A percentile compares a stretch with the other conserved stretches of the same genome.
Evolutionary conservation across 1,140 invertebrate genomes (phyloP).

Genomic region (Euura saliciscinereae): DNA sequence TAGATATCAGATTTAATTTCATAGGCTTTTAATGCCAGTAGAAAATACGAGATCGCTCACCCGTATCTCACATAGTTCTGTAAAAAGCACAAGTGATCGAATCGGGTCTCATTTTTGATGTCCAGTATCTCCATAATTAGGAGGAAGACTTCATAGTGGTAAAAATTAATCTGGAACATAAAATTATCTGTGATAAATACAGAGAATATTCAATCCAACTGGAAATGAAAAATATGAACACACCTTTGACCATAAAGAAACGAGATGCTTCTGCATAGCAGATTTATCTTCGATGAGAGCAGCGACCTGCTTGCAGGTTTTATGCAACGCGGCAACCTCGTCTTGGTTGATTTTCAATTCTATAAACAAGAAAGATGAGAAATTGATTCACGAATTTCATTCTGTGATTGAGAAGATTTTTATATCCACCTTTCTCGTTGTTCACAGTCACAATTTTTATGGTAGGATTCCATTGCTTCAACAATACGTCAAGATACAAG

Average conservation of each 20-base stretch:
- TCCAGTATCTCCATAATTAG: slow-evolving; percentile 47
- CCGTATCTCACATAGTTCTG: slow-evolving; percentile 42
- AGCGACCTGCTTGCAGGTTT: slow-evolving; percentile 38
- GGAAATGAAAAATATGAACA: slow-evolving; percentile 11
- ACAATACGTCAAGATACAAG: slow-evolving; percentile 45
- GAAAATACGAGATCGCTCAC: not conserved
- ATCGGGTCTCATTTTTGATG: slow-evolving; percentile 34
- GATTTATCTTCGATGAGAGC: slow-evolving; percentile 39
- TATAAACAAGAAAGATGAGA: slow-evolving; percentile 13
- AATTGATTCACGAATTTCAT: not conserved
- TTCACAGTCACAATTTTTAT: slow-evolving; percentile 26
- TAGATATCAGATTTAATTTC: slow-evolving; percentile 18
- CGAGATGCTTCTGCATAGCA: slow-evolving; percentile 32
- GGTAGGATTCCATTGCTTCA: slow-evolving; percentile 52
- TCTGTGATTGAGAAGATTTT: not conserved
- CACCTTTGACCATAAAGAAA: slow-evolving; percentile 33
- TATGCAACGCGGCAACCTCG: slow-evolving; percentile 36
- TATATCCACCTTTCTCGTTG: slow-evolving; percentile 33
- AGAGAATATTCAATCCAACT: slow-evolving; percentile 12
- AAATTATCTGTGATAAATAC: slow-evolving; percentile 10
- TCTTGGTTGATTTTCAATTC: slow-evolving; percentile 40
- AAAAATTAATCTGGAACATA: slow-evolving; percentile 49
- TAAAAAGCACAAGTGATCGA: slow-evolving; percentile 44
- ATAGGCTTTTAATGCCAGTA: slow-evolving; percentile 12
- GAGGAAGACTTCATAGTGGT: slow-evolving; percentile 57